These are phyloP conservation scores for Anomalospiza imberbis DNA, from an alignment of 2,797 vertebrate species.

Conservation along the genomic window DNA sequence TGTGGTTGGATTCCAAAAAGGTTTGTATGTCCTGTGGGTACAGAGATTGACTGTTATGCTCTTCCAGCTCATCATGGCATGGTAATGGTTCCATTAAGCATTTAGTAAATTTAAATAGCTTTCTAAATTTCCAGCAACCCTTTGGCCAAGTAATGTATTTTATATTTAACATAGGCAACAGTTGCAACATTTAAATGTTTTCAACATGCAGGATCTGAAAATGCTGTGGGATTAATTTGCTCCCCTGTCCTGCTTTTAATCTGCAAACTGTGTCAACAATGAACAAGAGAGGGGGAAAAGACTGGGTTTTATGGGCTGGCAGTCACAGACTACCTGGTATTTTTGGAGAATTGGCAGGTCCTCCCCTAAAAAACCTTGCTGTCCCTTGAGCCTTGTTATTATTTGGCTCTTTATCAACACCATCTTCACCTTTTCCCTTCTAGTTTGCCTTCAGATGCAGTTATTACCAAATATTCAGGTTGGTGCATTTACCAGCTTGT, in stretches of 20 bases:
- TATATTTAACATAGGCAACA: neutral
- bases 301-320: neutral
- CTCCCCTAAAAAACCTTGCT: neutral
- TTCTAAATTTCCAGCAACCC: neutral
- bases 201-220: neutral
- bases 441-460: neutral
- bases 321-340: neutral
- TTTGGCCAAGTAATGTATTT: neutral
- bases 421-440: neutral
- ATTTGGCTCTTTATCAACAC: neutral
- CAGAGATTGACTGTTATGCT: neutral
- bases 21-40: neutral
- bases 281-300: neutral
- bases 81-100: neutral
- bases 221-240: neutral
- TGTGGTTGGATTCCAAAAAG: rapidly evolving
- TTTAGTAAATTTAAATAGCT: neutral
- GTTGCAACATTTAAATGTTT: neutral
- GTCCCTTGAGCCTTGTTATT: neutral
- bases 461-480: neutral
- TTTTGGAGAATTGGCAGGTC: neutral
- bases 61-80: neutral
- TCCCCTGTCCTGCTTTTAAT: neutral
- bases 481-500: neutral
- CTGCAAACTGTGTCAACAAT: neutral